These are phyloP conservation scores for Lymantria monacha DNA, from an alignment of 2,888 invertebrate genomes.

Conservation along the genomic window DNA sequence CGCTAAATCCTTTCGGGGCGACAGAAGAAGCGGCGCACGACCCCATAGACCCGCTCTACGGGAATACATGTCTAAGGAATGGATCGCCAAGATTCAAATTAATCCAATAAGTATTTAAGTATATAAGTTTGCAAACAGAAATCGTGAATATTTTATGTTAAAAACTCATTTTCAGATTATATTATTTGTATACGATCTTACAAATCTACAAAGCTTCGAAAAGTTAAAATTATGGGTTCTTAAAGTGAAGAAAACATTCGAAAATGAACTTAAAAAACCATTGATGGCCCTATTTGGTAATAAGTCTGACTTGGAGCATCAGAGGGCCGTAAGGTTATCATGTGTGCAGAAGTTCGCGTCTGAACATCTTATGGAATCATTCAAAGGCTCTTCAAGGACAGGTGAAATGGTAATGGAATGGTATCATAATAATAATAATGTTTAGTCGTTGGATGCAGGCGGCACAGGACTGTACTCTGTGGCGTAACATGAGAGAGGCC, in stretches of 20 bases:
- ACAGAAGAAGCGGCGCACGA: too few relatives aligned
- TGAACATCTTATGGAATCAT: constrained; percentile 83
- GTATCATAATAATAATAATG: neutral
- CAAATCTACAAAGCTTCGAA: constrained; percentile 90
- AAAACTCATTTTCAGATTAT: constrained; percentile 82
- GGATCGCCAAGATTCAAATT: too few relatives aligned
- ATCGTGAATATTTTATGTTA: neutral
- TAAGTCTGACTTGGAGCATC: constrained; percentile 89
- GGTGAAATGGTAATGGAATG: constrained; percentile 84
- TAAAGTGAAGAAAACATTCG: constrained; percentile 69
- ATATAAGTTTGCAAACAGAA: neutral
- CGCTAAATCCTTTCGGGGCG: too few relatives aligned
- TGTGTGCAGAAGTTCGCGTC: constrained; percentile 85
- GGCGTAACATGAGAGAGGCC: too few relatives aligned
- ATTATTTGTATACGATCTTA: constrained; percentile 92
- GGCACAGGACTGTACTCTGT: too few relatives aligned
- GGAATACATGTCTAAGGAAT: too few relatives aligned
- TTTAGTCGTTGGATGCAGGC: neutral
- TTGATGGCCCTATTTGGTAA: constrained; percentile 85
- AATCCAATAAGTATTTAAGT: too few relatives aligned
- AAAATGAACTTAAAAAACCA: constrained; percentile 72
- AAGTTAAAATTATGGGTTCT: constrained; percentile 87
- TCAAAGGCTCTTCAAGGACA: constrained; percentile 86
- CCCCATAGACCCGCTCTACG: too few relatives aligned
- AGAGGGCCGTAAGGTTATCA: constrained; percentile 85